These are phyloP conservation scores for Polypedilum vanderplanki DNA, from an alignment of 1,140 invertebrate species.

Conservation along the genomic window DNA sequence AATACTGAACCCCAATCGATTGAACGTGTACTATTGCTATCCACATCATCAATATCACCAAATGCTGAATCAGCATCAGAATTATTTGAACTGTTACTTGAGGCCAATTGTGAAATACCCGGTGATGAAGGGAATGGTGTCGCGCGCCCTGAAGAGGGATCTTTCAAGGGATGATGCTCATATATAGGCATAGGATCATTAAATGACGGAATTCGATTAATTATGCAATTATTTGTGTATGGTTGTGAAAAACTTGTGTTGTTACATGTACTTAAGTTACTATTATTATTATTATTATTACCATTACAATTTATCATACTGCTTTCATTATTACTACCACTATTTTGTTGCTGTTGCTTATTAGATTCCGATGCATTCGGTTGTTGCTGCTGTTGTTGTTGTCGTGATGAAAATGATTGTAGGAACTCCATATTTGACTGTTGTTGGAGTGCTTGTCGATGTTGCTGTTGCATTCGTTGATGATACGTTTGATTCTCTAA, in stretches of 20 bases:
- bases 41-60: conserved; percentile 67
- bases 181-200: conserved; percentile 46
- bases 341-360: conserved; percentile 28
- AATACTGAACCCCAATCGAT: conserved; percentile 89
- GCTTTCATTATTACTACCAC: conserved; percentile 25
- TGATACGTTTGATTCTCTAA: conserved; percentile 56
- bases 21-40: conserved; percentile 52
- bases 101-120: conserved; percentile 33
- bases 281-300: conserved; percentile 29
- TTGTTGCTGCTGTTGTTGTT: conserved; percentile 34
- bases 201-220: conserved; percentile 28
- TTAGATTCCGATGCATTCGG: conserved; percentile 32
- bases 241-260: conserved; percentile 23
- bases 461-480: conserved; percentile 31
- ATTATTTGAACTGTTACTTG: conserved; percentile 37
- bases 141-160: conserved; percentile 49
- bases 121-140: conserved; percentile 53
- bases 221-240: conserved; percentile 26
- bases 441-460: conserved; percentile 34
- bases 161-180: conserved; percentile 46
- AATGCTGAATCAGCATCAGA: conserved; percentile 64
- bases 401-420: neutral
- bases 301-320: conserved; percentile 29
- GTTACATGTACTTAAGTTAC: conserved; percentile 28
- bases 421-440: neutral